Conservation (phyloP, 2,797 vertebrate species). For the Acropternis orthonyx region DNA sequence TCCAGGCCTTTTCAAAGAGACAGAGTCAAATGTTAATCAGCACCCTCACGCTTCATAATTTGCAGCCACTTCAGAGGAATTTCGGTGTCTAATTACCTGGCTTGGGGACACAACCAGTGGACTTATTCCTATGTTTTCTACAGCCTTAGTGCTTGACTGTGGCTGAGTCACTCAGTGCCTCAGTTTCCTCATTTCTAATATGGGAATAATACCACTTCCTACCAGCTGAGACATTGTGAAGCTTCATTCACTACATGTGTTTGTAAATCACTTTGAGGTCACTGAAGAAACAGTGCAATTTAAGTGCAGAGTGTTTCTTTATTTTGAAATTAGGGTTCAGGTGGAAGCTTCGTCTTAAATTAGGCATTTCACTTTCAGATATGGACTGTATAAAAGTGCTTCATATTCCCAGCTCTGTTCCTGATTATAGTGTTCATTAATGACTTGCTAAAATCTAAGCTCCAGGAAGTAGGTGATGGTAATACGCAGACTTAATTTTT, state of each 20-base stretch:
- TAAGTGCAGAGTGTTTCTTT: not conserved
- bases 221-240: not conserved
- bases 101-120: not conserved
- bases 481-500: not conserved
- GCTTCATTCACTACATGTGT: not conserved
- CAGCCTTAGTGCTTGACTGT: not conserved
- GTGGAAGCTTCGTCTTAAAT: not conserved
- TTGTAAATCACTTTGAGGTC: not conserved
- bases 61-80: not conserved
- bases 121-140: not conserved
- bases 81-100: not conserved
- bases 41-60: not conserved
- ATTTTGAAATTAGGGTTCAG: not conserved
- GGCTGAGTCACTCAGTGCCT: not conserved
- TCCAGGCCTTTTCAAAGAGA: constrained; percentile 1
- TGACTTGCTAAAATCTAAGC: not conserved
- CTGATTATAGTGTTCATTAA: not conserved
- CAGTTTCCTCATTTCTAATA: not conserved
- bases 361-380: not conserved
- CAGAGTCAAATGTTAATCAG: not conserved
- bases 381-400: not conserved
- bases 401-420: not conserved
- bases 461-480: not conserved
- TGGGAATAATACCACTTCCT: not conserved
- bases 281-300: not conserved